Base-by-base conservation (phyloP, 2,797 vertebrate species). In the Melopsittacus undulatus region DNA sequence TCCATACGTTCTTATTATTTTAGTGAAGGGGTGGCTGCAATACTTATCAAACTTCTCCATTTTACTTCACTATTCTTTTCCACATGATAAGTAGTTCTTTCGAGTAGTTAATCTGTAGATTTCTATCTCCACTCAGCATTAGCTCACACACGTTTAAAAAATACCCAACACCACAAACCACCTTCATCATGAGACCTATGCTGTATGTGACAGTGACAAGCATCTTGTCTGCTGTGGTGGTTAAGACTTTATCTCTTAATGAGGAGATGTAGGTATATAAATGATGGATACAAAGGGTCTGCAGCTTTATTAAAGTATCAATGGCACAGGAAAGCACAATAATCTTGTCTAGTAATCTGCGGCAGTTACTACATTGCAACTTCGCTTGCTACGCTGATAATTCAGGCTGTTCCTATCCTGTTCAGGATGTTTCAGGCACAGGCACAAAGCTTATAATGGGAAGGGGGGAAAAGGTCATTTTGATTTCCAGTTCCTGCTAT, bases 191-290 rank as follows among this genome's bases (percentile, higher is more conserved):
- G 29, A 56, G 11, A 80, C 7, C 43, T 74, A 6, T 77, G 29
- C 15, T 56, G 0, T 27, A 45, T 36, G 19, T 48, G 83, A 45
- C n/a, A 85, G 24, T 5, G 46, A 74, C 48, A 91, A 91, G 24
- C 22, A 87, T 73, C 64, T 90, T 51, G 51, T 62, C 49, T 63
- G 23, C 76, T 63, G 48, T 76, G 64, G 49, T 45, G 34, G 36
- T 64, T 75, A 87, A 61, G 38, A 43, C 15, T 49, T 34, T 30
- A 84, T 69, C 81, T 95, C 46, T 63, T 93, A 76, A 80, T 77
- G 67, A 92, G 61, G 46, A 69, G 82, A 32, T 29, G 30, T 74
- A 92, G 91, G 42, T 76, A 63, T 76, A 36, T 36, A 61, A 85
- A 67, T 38, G 46, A 88, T 73, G 89, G 54, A 68, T 42, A 73